These are phyloP conservation scores for Vesta saturnalis DNA, from an alignment of 2,888 invertebrate genomes.

Conservation along the genomic window DNA sequence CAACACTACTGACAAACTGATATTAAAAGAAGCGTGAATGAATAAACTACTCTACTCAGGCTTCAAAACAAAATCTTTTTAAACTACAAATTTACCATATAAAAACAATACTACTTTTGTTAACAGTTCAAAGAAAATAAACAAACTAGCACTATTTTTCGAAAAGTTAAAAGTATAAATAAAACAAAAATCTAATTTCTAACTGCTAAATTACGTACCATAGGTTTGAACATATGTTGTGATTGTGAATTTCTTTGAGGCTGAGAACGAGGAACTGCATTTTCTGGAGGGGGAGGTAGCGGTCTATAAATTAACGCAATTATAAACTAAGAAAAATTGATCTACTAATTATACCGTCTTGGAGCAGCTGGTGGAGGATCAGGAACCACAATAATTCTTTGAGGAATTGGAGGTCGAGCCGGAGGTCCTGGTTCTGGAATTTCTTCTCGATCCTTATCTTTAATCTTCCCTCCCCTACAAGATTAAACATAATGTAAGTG, in stretches of 20 bases:
- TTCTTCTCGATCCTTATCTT: constrained; percentile 67
- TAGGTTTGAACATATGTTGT: constrained; percentile 87
- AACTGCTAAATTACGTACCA: constrained; percentile 67
- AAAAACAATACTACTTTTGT: not conserved
- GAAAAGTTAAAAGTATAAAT: not conserved
- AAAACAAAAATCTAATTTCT: constrained; percentile 2
- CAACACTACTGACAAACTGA: constrained; percentile 51
- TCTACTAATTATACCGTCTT: constrained; percentile 72
- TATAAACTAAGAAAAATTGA: not conserved
- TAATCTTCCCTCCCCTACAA: constrained; percentile 58
- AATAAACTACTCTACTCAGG: not conserved
- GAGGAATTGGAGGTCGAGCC: constrained; percentile 87
- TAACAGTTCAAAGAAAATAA: not conserved
- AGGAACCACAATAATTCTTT: constrained; percentile 90
- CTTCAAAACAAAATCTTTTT: not conserved
- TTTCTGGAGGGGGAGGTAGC: constrained; percentile 85
- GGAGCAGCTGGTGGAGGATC: constrained; percentile 73
- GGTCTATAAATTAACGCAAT: constrained; percentile 67
- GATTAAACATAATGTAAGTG: constrained; percentile 6
- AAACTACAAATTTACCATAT: not conserved
- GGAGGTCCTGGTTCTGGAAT: constrained; percentile 88
- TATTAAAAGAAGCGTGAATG: constrained; percentile 64
- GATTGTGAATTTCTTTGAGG: constrained; percentile 86
- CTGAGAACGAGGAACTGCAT: constrained; percentile 66
- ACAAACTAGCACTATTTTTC: constrained; percentile 7